Evolutionary conservation across 2,113 vertebrate species (phyloP), one percentile per base, ranked within the genome.

Genomic region (Centropus bengalensis): DNA sequence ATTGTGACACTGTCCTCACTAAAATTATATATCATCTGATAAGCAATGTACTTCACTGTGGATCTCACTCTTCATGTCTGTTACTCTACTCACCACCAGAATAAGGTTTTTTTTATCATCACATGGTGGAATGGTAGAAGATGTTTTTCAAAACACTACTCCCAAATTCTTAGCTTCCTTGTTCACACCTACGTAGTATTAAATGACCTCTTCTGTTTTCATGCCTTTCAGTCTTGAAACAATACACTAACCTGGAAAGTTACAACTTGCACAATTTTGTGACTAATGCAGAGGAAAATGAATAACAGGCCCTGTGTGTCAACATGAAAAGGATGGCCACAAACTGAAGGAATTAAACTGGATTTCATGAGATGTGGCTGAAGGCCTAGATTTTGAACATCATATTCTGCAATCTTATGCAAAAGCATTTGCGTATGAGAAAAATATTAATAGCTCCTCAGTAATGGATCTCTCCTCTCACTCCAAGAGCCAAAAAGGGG

Each of bases 401-500:
- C 38, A 18, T 8, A 28, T 14, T 18, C 27, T 71, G 17, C n/a
- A 12, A 30, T 45, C 24, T 66, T 73, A 51, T 2, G 10, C 12
- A 86, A 58, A 64, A 86, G 19, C 40, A 56, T 5, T 47, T 67
- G 21, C 2, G 2, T 63, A 54, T 33, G 8, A 71, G 38, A 73
- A 76, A 78, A 86, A 38, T 30, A 49, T 30, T 42, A 77, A 32
- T 24, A 64, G 12, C 18, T 5, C 7, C 13, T 20, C 38, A 14
- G 7, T 40, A 82, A 63, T 19, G 27, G 66, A 58, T 49, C n/a
- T 93, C 20, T 88, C n/a, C 6, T 88, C 22, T 28, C 24, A 36
- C 4, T 49, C 9, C 10, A 82, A n/a, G 27, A 51, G 3, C 1
- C 0, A n/a, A 10, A 75, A 71, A 75, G 5, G 4, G 13, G 23